Conservation (phyloP, 2,797 vertebrate genomes). For the Tamandua tetradactyla region DNA sequence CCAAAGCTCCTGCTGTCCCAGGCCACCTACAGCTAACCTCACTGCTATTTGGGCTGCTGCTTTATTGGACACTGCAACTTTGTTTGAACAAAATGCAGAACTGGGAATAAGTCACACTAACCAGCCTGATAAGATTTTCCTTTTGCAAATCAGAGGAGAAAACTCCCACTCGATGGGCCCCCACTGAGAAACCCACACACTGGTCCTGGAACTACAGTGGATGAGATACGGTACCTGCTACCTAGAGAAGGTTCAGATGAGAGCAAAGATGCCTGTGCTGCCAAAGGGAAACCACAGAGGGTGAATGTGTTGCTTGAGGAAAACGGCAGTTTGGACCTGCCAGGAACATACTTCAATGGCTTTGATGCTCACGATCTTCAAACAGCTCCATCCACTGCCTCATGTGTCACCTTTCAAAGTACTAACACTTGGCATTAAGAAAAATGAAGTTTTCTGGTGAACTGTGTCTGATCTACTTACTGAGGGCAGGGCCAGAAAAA, state of each 20-base stretch:
- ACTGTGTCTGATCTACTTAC: background rate
- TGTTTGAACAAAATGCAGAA: slow-evolving; percentile 85
- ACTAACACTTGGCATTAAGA: background rate
- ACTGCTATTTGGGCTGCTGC: slow-evolving; percentile 83
- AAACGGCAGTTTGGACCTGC: background rate
- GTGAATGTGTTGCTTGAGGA: background rate
- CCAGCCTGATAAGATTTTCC: slow-evolving; percentile 65
- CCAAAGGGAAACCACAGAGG: background rate
- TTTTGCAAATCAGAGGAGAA: slow-evolving; percentile 66
- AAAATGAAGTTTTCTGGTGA: background rate
- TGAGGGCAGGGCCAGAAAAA: background rate
- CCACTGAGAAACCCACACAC: slow-evolving; percentile 65
- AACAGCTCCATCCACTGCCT: background rate
- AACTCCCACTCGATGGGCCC: slow-evolving; percentile 77
- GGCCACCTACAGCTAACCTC: slow-evolving; percentile 86
- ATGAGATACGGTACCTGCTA: slow-evolving; percentile 14
- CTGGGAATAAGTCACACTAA: slow-evolving; percentile 74
- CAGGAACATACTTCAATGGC: background rate
- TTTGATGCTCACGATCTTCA: background rate
- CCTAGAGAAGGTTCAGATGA: slow-evolving; percentile 71
- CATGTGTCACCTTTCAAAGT: background rate
- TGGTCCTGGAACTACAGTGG: slow-evolving; percentile 52
- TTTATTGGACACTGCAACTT: slow-evolving; percentile 82
- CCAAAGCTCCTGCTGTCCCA: slow-evolving; percentile 64
- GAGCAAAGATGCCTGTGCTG: accelerated